Base-by-base conservation (phyloP, 2,888 invertebrate genomes). In the Aspidiotus rigidus region DNA sequence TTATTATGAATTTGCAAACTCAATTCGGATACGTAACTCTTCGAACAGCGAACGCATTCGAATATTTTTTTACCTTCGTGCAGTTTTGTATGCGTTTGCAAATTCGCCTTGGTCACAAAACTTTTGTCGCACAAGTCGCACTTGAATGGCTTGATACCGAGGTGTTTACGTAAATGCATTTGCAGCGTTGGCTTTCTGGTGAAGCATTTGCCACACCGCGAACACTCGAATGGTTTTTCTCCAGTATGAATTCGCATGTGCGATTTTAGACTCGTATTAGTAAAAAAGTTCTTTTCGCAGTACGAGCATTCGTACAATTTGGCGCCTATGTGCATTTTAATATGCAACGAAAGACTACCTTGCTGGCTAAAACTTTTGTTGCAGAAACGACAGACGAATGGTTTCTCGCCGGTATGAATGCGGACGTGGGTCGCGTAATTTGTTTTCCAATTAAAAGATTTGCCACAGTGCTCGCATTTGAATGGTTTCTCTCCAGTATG, bases 331-430 rank as follows among this genome's bases (percentile, higher is more conserved):
- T 74, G 74, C 28, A 73, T 71, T 63, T 72, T 71, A 9, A 67
- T 67, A 60, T 74, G 74, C 11, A 70, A 62, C 42, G 72, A 72
- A 15, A 74, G 63, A 41, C 72, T 72, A 15, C 72, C 73, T 57
- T 70, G 72, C 55, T 72, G 71, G 2, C 72, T 72, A 39, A 74
- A 71, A 8, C 71, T 54, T 40, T 72, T 72, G 40, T 71, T 71
- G 57, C 74, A 74, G n/a, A 72, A 64, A 39, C 72, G 71, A 67
- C 73, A 74, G 10, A 71, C 62, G 70, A 71, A 73, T 10, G 71
- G 70, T 39, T 72, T 71, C 41, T 72, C 72, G 10, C 72, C 73
- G 8, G 72, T 70, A 57, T 74, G 74, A 49, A 72, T 71, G 62
- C 71, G 64, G 39, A 69, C 70, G 64, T 74, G 74, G 16, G 69